Evolutionary conservation across 2,797 vertebrate species (phyloP).

Genomic region (Anas bernieri): DNA sequence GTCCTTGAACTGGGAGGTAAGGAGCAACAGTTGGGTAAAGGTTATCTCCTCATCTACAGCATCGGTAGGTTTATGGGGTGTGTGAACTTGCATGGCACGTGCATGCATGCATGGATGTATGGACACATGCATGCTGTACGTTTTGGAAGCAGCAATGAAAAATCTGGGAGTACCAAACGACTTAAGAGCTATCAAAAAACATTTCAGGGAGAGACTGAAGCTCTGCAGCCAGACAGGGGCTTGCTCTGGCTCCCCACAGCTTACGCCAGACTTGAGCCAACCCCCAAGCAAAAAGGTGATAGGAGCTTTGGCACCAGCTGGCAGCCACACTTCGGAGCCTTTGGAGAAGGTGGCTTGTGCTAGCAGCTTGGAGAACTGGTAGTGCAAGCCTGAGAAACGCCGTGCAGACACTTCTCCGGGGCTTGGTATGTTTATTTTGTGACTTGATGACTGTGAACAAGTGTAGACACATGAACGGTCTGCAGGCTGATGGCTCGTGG

Average conservation of each 20-base stretch:
- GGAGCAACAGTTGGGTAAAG: background rate
- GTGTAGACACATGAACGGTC: background rate
- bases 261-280: rapidly evolving
- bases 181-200: background rate
- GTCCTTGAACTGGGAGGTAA: background rate
- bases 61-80: background rate
- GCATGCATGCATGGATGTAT: background rate
- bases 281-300: background rate
- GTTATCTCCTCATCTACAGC: background rate
- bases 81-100: background rate
- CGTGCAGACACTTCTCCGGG: background rate
- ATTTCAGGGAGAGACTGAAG: background rate
- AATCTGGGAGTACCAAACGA: background rate
- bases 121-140: background rate
- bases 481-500: background rate
- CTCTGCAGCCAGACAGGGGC: background rate
- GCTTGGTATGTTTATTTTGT: conserved; percentile 20
- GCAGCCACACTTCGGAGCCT: background rate
- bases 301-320: background rate
- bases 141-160: background rate
- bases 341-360: background rate
- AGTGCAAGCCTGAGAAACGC: conserved; percentile 5
- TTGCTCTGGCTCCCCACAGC: background rate
- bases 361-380: background rate
- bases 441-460: conserved; percentile 17